These are phyloP conservation scores for Masticophis lateralis DNA, from an alignment of 2,797 vertebrate species.

Conservation along the genomic window DNA sequence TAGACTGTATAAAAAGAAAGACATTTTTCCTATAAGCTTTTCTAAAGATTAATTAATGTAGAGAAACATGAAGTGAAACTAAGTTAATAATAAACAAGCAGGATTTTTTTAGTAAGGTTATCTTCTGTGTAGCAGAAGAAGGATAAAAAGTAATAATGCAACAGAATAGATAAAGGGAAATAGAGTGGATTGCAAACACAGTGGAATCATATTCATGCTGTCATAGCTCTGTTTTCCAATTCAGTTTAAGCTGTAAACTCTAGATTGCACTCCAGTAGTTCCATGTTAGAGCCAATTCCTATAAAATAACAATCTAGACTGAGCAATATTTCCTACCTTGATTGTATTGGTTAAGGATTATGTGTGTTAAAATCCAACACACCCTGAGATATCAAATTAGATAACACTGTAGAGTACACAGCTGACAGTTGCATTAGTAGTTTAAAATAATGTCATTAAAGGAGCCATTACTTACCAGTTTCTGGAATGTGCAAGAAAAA, in stretches of 20 bases:
- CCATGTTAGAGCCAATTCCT: neutral
- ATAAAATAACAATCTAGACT: neutral
- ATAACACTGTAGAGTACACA: neutral
- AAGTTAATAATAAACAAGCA: neutral
- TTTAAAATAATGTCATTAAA: neutral
- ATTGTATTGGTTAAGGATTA: neutral
- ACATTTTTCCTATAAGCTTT: neutral
- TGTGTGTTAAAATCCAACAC: neutral
- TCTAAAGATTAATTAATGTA: constrained; percentile 19
- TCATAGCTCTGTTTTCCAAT: neutral
- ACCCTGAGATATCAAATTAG: neutral
- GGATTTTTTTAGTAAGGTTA: neutral
- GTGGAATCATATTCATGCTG: neutral
- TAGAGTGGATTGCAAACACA: neutral
- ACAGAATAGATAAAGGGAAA: neutral
- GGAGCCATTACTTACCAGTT: neutral
- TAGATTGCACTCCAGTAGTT: neutral
- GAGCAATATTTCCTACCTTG: neutral
- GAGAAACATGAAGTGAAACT: neutral
- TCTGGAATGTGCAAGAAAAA: neutral
- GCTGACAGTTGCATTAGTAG: neutral
- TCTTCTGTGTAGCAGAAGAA: neutral
- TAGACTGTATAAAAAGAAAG: constrained; percentile 8
- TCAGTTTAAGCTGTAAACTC: neutral
- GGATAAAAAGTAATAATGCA: neutral